Evolutionary conservation across 2,888 invertebrate genomes (phyloP).

Genomic region (Capitulum mitella): DNA sequence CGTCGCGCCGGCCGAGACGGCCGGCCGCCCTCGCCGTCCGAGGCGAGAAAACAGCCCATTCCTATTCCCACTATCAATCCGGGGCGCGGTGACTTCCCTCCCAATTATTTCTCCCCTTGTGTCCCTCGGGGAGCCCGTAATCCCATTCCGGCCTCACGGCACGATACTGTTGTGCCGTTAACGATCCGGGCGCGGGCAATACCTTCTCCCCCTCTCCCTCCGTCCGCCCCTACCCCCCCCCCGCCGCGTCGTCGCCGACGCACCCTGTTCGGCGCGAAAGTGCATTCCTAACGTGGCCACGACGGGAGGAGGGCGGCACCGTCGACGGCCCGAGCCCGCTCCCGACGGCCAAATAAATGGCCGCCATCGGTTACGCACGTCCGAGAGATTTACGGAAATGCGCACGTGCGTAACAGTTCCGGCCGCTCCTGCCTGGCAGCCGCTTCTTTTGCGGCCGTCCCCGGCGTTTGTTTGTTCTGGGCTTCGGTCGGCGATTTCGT

Average conservation of each 20-base stretch:
- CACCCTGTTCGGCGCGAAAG: not conserved
- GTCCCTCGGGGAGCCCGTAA: not conserved
- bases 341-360: not conserved
- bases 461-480: not conserved
- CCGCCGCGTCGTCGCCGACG: not conserved
- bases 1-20: not conserved
- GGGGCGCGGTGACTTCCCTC: not conserved
- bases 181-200: not conserved
- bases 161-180: not conserved
- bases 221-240: not conserved
- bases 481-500: not conserved
- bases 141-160: not conserved
- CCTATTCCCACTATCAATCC: not conserved
- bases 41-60: not conserved
- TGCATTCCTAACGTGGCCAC: not conserved
- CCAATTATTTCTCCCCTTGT: not conserved
- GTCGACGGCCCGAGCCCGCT: not conserved
- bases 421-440: not conserved
- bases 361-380: not conserved
- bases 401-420: not conserved
- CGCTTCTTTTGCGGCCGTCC: not conserved
- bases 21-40: too few species aligned
- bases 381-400: constrained; percentile 4
- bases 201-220: not conserved
- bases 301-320: too few species aligned